Base-by-base conservation (phyloP, 2,113 vertebrate genomes). In the Calidris pugnax region DNA sequence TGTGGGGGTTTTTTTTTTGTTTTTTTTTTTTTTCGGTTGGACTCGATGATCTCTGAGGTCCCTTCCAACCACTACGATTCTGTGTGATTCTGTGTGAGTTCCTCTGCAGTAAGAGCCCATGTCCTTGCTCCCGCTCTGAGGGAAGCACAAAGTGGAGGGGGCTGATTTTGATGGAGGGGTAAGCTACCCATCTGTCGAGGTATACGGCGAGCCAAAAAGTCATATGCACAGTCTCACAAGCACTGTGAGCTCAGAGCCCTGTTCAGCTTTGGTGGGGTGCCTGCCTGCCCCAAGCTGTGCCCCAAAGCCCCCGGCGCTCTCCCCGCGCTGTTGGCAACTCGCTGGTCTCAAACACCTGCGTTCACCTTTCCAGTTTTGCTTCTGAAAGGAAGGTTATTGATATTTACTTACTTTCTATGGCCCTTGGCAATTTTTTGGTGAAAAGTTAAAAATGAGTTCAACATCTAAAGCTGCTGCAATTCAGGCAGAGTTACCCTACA, bases 231-330 rank as follows among this genome's bases (percentile, higher is more conserved):
- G 19, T 12, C 23, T n/a, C 12, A 50, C 51, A n/a, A n/a, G 43
- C 23, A 5, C 43, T 24, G 19, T 15, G 43, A 57, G 43, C 57
- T 48, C 50, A 39, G 41, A 28, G 30, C 20, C 7, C 9, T 2
- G 24, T n/a, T 50, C 16, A 43, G 21, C 39, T 33, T 32, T 0
- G 23, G 53, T 2, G 1, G 43, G 0, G 6, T 43, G 53, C 43
- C 62, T 1, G 1, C 35, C 35, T 1, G 2, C n/a, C n/a, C n/a
- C n/a, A n/a, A n/a, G n/a, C n/a, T 2, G 1, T 30, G 53, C 18
- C 48, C 30, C 30, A 41, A 15, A 19, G 28, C 27, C 30, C 48
- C 6, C 8, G 19, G 10, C 39, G 47, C n/a, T 73, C 48, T 39
- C 68, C 41, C 30, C 3, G 6, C 1, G 1, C 43, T 50, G 35